A percentile compares a stretch with the other conserved stretches of the same genome.
These are phyloP conservation scores for Labeo catla DNA, from an alignment of 2,113 vertebrate species.

Conservation along the genomic window DNA sequence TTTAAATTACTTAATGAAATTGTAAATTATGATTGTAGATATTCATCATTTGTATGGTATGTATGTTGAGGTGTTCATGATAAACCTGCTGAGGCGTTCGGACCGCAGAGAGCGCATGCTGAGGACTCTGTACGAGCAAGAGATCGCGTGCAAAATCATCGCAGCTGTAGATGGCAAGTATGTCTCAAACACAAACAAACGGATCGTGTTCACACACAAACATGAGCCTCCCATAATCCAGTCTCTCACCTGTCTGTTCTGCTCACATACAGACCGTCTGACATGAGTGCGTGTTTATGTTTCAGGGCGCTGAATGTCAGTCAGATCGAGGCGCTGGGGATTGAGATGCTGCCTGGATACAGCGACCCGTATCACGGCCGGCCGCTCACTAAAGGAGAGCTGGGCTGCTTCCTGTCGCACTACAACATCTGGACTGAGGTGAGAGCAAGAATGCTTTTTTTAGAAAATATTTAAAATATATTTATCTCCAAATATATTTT, in stretches of 20 bases:
- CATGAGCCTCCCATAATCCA: background rate
- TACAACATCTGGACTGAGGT: constrained; percentile 85
- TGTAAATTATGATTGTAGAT: background rate
- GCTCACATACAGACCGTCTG: background rate
- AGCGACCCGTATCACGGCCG: constrained; percentile 85
- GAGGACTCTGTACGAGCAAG: constrained; percentile 79
- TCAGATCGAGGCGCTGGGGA: constrained; percentile 80
- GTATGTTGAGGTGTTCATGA: constrained; percentile 84
- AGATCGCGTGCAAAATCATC: constrained; percentile 81
- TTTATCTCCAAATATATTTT: no score
- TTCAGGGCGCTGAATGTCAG: background rate
- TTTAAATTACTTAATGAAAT: background rate
- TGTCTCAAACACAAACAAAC: constrained; percentile 24
- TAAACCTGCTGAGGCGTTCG: constrained; percentile 84
- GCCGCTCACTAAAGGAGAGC: constrained; percentile 85
- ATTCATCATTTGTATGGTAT: background rate
- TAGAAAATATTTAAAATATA: no score
- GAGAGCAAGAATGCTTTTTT: background rate
- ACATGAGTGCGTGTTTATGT: constrained; percentile 55
- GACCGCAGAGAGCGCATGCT: constrained; percentile 87
- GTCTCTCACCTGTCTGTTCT: background rate
- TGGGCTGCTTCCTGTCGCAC: constrained; percentile 90
- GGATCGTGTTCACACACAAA: background rate
- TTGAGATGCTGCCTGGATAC: constrained; percentile 87
- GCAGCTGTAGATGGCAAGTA: constrained; percentile 92